Percentiles rank a stretch among this genome's conserved stretches.
phyloP scores from a whole-genome alignment of 2,113 vertebrate species.

The Cepphus grylle region DNA sequence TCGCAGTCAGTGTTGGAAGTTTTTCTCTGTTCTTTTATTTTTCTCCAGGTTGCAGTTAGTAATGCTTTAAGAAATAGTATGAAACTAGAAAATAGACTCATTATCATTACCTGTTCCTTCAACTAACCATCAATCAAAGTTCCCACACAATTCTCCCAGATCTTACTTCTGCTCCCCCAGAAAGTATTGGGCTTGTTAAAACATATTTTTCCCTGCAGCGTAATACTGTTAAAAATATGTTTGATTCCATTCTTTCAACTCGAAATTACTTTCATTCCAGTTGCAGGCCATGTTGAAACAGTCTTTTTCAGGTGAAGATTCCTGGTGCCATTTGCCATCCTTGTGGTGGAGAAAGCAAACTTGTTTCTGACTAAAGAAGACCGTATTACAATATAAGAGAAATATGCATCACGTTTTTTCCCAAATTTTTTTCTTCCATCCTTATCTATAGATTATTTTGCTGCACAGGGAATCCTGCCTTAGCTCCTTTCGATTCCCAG shows the following conservation, averaged over 20 bases:
- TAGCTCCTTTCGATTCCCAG: neutral
- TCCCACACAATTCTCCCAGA: neutral
- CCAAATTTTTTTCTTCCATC: neutral
- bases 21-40: neutral
- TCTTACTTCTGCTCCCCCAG: neutral
- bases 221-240: neutral
- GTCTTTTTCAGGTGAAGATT: neutral
- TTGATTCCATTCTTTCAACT: neutral
- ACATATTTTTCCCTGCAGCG: neutral
- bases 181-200: neutral
- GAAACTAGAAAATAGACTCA: neutral
- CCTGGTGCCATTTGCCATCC: neutral
- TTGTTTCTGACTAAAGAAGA: neutral
- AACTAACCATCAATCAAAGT: neutral
- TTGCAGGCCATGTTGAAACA: neutral
- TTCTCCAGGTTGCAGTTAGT: neutral
- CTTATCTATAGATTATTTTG: neutral
- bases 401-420: neutral
- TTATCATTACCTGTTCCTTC: neutral
- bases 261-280: neutral
- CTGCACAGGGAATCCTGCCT: neutral
- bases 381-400: rapidly evolving
- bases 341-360: neutral
- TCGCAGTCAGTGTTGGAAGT: neutral
- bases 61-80: neutral